Conservation (phyloP, 2,888 invertebrate genomes). For the Leptogaster cylindrica region DNA sequence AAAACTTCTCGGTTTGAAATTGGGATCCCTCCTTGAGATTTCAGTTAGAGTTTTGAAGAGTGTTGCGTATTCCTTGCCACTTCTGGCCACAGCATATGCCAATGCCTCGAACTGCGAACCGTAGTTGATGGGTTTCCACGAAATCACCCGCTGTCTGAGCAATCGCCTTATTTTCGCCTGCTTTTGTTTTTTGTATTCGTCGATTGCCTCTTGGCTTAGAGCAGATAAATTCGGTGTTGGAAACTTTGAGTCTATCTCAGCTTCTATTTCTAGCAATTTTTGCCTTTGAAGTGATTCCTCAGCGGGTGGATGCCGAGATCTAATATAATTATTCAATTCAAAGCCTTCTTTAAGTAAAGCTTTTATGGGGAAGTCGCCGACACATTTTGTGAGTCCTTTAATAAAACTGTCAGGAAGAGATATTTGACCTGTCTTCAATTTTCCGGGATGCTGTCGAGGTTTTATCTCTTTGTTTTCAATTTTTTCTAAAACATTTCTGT, state of each 20-base stretch:
- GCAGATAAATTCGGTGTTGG: constrained; percentile 49
- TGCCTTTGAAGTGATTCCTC: constrained; percentile 62
- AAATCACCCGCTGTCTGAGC: constrained; percentile 69
- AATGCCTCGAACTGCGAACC: constrained; percentile 69
- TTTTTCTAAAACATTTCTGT: constrained; percentile 51
- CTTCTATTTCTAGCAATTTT: constrained; percentile 53
- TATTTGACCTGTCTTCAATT: constrained; percentile 64
- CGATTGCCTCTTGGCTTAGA: constrained; percentile 58
- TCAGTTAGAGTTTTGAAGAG: constrained; percentile 75
- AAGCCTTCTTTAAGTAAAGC: constrained; percentile 65
- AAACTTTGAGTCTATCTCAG: constrained; percentile 54
- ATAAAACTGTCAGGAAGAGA: constrained; percentile 68
- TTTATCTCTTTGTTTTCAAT: constrained; percentile 61
- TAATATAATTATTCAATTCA: constrained; percentile 67
- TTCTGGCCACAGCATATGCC: constrained; percentile 74
- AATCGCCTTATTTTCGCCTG: constrained; percentile 65
- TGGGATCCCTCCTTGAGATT: constrained; percentile 68
- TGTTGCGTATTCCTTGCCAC: constrained; percentile 78
- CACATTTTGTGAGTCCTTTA: constrained; percentile 65
- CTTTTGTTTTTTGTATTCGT: constrained; percentile 62
- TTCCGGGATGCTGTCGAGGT: constrained; percentile 77
- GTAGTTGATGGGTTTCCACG: constrained; percentile 78
- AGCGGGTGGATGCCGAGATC: constrained; percentile 69
- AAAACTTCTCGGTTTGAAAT: constrained; percentile 75
- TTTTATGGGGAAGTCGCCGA: constrained; percentile 68